phyloP scores from a whole-genome alignment of 2,888 invertebrate species.

The Ptilodon capucinus region DNA sequence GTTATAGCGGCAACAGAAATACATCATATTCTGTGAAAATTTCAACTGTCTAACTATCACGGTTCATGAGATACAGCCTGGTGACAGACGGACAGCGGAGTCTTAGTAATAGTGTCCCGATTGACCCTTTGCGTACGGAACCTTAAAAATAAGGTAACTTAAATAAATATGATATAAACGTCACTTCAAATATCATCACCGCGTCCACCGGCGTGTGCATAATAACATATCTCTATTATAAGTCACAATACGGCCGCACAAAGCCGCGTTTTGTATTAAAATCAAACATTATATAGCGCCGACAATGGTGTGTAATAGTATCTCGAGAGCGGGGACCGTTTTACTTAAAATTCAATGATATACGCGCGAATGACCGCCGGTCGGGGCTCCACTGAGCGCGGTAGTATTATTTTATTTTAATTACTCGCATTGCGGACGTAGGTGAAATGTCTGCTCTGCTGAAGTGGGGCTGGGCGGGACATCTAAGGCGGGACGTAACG shows the following conservation, averaged over 20 bases:
- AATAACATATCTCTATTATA: slow-evolving; percentile 27
- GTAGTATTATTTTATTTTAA: too few species aligned
- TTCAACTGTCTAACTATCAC: too few species aligned
- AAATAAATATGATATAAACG: slow-evolving; percentile 13
- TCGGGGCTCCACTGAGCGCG: slow-evolving; percentile 37
- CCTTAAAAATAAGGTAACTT: neutral
- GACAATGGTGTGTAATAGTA: slow-evolving; percentile 49
- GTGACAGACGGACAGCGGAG: too few species aligned
- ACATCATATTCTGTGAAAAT: too few species aligned
- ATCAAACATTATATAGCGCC: slow-evolving; percentile 54
- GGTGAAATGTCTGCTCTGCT: too few species aligned
- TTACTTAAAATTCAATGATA: slow-evolving; percentile 62
- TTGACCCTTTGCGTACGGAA: too few species aligned
- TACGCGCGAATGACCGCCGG: slow-evolving; percentile 41
- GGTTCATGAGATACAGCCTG: too few species aligned
- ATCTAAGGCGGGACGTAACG: too few species aligned
- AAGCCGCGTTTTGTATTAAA: slow-evolving; percentile 42
- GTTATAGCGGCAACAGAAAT: too few species aligned
- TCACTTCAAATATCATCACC: slow-evolving; percentile 17
- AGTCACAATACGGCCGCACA: slow-evolving; percentile 3
- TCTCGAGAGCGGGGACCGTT: slow-evolving; percentile 48
- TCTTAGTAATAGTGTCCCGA: too few species aligned
- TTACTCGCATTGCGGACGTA: too few species aligned
- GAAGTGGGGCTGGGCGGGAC: too few species aligned
- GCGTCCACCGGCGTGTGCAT: slow-evolving; percentile 16